Evolutionary conservation across 2,113 vertebrate species (phyloP).

Genomic region (Bufo bufo): DNA sequence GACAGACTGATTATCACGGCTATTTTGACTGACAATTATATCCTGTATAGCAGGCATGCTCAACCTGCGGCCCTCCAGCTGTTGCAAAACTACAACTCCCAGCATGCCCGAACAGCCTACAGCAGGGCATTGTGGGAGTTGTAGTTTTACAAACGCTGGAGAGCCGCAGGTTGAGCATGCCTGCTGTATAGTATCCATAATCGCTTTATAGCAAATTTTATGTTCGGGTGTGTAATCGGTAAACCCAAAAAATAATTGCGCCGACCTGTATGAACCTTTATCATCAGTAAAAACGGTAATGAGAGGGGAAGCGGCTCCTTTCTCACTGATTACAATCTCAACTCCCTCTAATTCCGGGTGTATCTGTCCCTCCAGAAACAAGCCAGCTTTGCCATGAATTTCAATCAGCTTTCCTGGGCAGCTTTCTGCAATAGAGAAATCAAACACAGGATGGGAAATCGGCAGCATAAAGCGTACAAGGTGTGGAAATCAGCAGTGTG

Average conservation of each 20-base stretch:
- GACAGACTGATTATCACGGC: too few species aligned
- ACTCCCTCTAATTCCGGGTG: conserved; percentile 89
- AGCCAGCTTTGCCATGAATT: conserved; percentile 88
- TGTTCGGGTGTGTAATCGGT: neutral
- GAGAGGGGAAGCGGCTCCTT: conserved; percentile 76
- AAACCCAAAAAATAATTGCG: neutral
- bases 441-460: too few species aligned
- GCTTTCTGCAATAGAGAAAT: conserved; percentile 75
- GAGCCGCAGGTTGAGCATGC: too few species aligned
- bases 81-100: too few species aligned
- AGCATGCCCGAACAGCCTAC: too few species aligned
- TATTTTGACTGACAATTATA: too few species aligned
- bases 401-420: conserved; percentile 93
- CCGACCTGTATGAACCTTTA: conserved; percentile 90
- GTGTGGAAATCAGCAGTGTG: neutral
- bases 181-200: too few species aligned
- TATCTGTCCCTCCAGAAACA: conserved; percentile 90
- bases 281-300: conserved; percentile 88
- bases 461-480: neutral
- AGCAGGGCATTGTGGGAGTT: too few species aligned
- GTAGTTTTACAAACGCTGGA: too few species aligned
- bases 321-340: conserved; percentile 90
- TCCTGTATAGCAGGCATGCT: too few species aligned
- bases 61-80: too few species aligned
- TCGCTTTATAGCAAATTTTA: neutral